Percentiles rank a stretch among this genome's conserved stretches.
Evolutionary conservation across 2,888 invertebrate species (phyloP).

Genomic region (Plebejus argus): DNA sequence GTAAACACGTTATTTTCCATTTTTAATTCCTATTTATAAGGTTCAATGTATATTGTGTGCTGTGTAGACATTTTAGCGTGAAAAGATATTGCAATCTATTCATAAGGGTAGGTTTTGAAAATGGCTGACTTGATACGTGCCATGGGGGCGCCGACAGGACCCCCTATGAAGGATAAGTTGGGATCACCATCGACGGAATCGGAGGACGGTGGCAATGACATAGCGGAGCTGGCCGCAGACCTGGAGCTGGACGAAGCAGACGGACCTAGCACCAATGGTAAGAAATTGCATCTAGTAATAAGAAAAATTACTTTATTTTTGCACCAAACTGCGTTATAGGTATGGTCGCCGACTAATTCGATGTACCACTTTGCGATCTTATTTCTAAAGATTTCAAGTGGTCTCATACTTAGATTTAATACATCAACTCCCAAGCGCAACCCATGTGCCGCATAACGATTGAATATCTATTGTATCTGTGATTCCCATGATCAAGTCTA

Average conservation of each 20-base stretch:
- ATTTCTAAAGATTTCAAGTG: not conserved
- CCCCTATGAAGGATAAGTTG: conserved; percentile 86
- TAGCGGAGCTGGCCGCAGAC: conserved; percentile 83
- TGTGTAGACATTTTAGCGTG: conserved; percentile 47
- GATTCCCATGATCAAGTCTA: too few relatives aligned
- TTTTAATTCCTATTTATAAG: conserved; percentile 39
- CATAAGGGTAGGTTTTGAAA: conserved; percentile 45
- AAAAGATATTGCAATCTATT: conserved; percentile 36
- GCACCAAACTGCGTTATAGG: not conserved
- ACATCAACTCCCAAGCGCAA: too few relatives aligned
- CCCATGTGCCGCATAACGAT: too few relatives aligned
- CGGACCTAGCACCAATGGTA: conserved; percentile 83
- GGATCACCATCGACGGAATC: conserved; percentile 93
- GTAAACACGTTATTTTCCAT: conserved; percentile 52
- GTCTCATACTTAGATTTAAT: too few relatives aligned
- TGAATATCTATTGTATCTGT: too few relatives aligned
- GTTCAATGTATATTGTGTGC: conserved; percentile 57
- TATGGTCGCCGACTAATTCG: not conserved
- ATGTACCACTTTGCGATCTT: not conserved
- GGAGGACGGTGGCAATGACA: conserved; percentile 88
- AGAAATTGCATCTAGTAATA: not conserved
- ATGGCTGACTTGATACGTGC: conserved; percentile 87
- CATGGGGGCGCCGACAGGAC: conserved; percentile 83
- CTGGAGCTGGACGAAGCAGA: conserved; percentile 86
- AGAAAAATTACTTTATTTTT: not conserved